These are phyloP conservation scores for Liasis olivaceus DNA, from an alignment of 2,797 vertebrate genomes.

Conservation along the genomic window DNA sequence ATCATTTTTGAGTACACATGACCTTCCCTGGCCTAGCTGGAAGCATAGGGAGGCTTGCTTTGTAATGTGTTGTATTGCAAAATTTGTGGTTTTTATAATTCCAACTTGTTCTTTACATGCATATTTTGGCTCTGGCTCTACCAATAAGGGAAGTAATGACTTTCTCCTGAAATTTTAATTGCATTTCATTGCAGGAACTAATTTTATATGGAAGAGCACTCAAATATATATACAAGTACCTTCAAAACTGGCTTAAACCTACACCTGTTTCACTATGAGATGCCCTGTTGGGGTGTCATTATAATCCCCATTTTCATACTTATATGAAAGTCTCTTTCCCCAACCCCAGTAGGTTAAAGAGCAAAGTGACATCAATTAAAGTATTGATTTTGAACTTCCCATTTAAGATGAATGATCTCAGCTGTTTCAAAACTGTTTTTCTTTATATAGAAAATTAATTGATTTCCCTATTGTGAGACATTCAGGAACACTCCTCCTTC, in stretches of 20 bases:
- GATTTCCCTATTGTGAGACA: background rate
- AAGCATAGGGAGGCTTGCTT: background rate
- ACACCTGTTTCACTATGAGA: background rate
- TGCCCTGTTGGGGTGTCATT: background rate
- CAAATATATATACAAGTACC: background rate
- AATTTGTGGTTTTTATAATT: background rate
- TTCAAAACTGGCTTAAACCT: background rate
- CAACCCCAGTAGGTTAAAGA: background rate
- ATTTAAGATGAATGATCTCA: background rate
- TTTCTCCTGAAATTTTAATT: background rate
- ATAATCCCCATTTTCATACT: background rate
- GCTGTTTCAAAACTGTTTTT: slow-evolving; percentile 39
- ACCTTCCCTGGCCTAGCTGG: background rate
- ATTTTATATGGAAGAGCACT: background rate
- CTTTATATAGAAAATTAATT: slow-evolving; percentile 46
- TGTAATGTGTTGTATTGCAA: background rate
- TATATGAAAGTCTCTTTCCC: background rate
- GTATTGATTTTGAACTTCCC: background rate
- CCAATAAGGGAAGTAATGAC: background rate
- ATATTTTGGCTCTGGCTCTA: background rate
- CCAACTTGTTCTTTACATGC: background rate
- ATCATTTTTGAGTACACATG: background rate
- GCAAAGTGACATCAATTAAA: background rate
- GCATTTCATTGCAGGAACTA: background rate
- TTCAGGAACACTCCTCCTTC: background rate